Evolutionary conservation across 2,797 vertebrate genomes (phyloP).

Genomic region (Coilia nasus): DNA sequence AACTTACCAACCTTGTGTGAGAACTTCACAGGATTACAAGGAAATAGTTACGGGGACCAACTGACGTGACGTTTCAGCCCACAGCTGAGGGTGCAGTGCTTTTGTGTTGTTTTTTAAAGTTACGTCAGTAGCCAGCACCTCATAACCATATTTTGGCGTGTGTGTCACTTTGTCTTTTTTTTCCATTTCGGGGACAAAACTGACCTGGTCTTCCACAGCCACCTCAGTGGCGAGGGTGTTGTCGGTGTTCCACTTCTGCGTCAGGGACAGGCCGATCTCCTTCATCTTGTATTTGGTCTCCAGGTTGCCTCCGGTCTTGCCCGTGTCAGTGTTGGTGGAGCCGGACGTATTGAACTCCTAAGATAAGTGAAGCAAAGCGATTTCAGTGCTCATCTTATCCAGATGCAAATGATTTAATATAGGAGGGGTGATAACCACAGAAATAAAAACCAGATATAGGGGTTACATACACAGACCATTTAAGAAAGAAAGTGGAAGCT

Average conservation of each 20-base stretch:
- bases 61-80: too few relatives aligned
- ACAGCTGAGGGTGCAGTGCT: too few relatives aligned
- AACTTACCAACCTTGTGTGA: background rate
- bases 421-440: too few relatives aligned
- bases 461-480: background rate
- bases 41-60: too few relatives aligned
- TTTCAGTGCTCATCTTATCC: too few relatives aligned
- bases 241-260: constrained; percentile 96
- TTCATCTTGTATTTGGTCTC: constrained; percentile 96
- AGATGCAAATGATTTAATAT: too few relatives aligned
- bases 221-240: constrained; percentile 88
- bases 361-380: background rate
- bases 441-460: background rate
- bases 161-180: too few relatives aligned
- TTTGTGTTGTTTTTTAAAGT: too few relatives aligned
- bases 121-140: too few relatives aligned
- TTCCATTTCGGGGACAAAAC: background rate
- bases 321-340: constrained; percentile 89
- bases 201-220: constrained; percentile 89
- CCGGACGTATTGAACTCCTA: constrained; percentile 90
- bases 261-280: constrained; percentile 86
- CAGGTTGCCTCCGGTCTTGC: constrained; percentile 87
- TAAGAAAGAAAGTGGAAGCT: background rate
- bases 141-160: too few relatives aligned
- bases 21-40: background rate